Percentiles rank a stretch among this genome's conserved stretches.
Conservation (phyloP, 1,140 invertebrate genomes). For the Hylaeus volcanicus region DNA sequence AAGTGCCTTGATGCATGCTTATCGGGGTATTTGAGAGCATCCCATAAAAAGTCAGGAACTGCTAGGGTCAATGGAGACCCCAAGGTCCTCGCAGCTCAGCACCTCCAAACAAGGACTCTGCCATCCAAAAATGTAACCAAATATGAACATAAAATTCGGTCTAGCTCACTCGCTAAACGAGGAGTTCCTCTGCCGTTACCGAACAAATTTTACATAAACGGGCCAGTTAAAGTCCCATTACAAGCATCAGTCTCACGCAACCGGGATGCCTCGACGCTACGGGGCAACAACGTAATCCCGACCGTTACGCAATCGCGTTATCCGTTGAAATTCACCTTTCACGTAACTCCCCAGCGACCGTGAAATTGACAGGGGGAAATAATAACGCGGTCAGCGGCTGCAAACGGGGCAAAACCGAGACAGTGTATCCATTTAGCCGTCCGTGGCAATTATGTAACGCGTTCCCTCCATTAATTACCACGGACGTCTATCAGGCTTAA, state of each 20-base stretch:
- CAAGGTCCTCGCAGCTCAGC: too few relatives aligned
- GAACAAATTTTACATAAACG: too few relatives aligned
- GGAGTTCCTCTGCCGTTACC: too few relatives aligned
- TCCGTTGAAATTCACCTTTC: conserved; percentile 2
- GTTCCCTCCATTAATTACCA: conserved; percentile 29
- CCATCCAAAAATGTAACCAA: too few relatives aligned
- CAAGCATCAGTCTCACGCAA: background rate
- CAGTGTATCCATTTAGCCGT: background rate
- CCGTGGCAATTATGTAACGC: background rate
- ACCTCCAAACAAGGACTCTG: too few relatives aligned
- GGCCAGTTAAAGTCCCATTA: too few relatives aligned
- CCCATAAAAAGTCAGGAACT: too few relatives aligned
- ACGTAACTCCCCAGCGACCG: conserved; percentile 11
- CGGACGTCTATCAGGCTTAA: conserved; percentile 34
- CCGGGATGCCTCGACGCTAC: background rate
- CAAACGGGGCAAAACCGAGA: background rate
- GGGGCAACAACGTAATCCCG: background rate
- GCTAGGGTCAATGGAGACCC: too few relatives aligned
- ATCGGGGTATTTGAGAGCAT: too few relatives aligned
- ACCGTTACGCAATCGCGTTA: background rate
- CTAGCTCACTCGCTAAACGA: too few relatives aligned
- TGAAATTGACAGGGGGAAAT: conserved; percentile 15
- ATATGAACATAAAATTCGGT: too few relatives aligned
- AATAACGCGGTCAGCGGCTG: background rate
- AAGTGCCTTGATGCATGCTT: too few relatives aligned